phyloP scores from a whole-genome alignment of 2,113 vertebrate species.

The Clarias gariepinus region DNA sequence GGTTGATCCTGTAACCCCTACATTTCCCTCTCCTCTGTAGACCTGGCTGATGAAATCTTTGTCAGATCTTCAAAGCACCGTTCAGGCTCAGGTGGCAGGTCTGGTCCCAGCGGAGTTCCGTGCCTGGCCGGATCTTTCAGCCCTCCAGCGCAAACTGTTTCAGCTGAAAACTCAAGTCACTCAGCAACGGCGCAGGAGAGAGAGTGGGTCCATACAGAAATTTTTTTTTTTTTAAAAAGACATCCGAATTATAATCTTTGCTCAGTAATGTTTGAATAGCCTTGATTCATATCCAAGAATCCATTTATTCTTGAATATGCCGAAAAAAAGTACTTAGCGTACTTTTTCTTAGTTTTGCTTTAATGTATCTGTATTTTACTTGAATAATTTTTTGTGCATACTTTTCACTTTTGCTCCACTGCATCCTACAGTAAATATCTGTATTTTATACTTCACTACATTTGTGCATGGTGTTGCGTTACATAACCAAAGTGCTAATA shows the following conservation, averaged over 20 bases:
- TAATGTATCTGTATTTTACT: too few species aligned
- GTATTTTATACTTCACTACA: too few species aligned
- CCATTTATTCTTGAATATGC: too few species aligned
- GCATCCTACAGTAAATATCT: too few species aligned
- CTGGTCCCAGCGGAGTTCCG: slow-evolving; percentile 43
- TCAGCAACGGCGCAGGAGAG: slow-evolving; percentile 52
- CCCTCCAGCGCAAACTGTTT: slow-evolving; percentile 62
- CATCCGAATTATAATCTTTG: background rate
- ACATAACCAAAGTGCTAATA: too few species aligned
- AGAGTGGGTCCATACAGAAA: slow-evolving; percentile 43
- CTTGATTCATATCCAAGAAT: background rate
- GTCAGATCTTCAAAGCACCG: slow-evolving; percentile 51
- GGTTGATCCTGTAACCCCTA: background rate
- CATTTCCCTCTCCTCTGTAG: slow-evolving; percentile 46
- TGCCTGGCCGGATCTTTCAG: slow-evolving; percentile 23
- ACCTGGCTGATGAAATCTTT: slow-evolving; percentile 62
- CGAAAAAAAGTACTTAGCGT: too few species aligned
- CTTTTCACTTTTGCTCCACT: too few species aligned
- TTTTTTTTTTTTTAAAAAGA: too few species aligned
- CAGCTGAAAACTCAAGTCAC: slow-evolving; percentile 43
- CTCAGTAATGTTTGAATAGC: background rate
- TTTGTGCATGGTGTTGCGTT: too few species aligned
- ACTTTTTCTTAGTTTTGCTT: too few species aligned
- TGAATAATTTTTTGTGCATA: too few species aligned
- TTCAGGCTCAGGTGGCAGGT: background rate